Conservation (phyloP, 2,797 vertebrate genomes). For the Clarias platycephalus region DNA sequence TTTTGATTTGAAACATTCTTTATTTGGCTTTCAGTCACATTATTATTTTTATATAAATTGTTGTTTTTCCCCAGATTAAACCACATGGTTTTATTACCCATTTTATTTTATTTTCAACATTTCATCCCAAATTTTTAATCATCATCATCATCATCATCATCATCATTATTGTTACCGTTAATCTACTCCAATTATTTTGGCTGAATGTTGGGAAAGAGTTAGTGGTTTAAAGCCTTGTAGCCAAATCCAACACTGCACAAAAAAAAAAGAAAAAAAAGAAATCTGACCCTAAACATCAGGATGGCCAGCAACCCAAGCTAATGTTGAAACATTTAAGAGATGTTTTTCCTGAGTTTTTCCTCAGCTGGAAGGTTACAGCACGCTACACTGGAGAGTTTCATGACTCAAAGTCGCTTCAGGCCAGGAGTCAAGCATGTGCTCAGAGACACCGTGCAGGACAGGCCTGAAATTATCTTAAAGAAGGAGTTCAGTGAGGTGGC, state of each 20-base stretch:
- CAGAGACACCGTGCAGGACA: conserved; percentile 54
- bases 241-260: background rate
- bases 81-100: background rate
- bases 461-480: conserved; percentile 67
- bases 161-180: background rate
- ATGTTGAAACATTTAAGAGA: conserved; percentile 16
- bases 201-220: background rate
- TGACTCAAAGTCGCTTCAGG: conserved; percentile 15
- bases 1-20: background rate
- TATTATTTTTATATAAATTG: background rate
- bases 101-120: background rate
- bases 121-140: background rate
- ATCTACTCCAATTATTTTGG: background rate
- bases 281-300: conserved; percentile 1
- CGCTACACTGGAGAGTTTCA: conserved; percentile 3
- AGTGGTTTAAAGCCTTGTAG: background rate
- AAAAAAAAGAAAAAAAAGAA: background rate
- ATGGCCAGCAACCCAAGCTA: background rate
- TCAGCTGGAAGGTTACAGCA: background rate
- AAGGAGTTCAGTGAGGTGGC: conserved; percentile 71
- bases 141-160: background rate
- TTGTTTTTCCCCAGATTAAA: background rate
- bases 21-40: background rate
- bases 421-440: conserved; percentile 18
- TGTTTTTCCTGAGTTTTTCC: background rate